phyloP scores from a whole-genome alignment of 2,113 vertebrate genomes.

The Phylloscopus trochiloides region DNA sequence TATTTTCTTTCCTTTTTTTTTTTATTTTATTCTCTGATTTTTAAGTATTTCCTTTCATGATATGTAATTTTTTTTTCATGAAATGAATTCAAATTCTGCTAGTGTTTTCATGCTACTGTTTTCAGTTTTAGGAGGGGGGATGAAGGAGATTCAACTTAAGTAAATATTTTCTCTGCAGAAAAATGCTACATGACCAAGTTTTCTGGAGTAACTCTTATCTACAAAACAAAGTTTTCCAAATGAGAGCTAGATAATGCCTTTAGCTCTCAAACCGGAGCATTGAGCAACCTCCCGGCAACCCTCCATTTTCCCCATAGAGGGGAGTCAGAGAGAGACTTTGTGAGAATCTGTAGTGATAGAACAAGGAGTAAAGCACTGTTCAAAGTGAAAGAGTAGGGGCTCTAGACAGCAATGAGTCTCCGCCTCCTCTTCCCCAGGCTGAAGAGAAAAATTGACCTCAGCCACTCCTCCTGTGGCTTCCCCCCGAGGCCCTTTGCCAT shows the following conservation, averaged over 20 bases:
- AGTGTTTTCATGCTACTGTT: neutral
- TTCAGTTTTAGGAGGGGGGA: neutral
- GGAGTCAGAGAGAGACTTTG: neutral
- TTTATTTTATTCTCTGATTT: neutral
- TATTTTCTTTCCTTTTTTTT: neutral
- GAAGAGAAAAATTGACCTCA: neutral
- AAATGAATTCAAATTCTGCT: neutral
- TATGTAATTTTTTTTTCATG: neutral
- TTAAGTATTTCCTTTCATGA: neutral
- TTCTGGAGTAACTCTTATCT: neutral
- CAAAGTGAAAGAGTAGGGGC: neutral
- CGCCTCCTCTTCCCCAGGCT: neutral
- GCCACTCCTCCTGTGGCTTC: neutral
- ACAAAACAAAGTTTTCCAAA: neutral
- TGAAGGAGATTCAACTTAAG: neutral
- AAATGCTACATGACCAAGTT: neutral
- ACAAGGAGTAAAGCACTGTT: neutral
- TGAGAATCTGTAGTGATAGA: too few species aligned
- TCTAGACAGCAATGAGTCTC: neutral
- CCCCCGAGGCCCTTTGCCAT: neutral
- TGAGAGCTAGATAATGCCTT: neutral
- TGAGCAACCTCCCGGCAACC: neutral
- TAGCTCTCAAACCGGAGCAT: neutral
- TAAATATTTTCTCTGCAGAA: neutral
- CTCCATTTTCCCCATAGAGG: neutral